Evolutionary conservation across 2,888 invertebrate genomes (phyloP).

Genomic region (Drosophila quinaria): DNA sequence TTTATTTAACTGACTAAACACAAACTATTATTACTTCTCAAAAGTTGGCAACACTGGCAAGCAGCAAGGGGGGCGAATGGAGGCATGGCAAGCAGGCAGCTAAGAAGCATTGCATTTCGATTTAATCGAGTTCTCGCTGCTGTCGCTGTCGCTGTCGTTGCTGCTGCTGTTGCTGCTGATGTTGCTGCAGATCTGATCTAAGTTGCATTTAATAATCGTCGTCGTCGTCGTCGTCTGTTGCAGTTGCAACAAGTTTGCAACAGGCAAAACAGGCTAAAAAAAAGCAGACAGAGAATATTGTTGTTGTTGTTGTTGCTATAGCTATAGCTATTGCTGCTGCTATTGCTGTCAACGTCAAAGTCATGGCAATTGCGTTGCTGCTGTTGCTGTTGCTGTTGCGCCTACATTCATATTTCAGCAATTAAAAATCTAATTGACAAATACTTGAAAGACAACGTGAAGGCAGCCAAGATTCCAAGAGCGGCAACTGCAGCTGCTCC

Average conservation of each 20-base stretch:
- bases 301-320: conserved; percentile 36
- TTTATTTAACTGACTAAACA: background rate
- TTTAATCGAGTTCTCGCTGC: conserved; percentile 73
- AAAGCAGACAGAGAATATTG: conserved; percentile 48
- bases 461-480: conserved; percentile 58
- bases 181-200: conserved; percentile 73
- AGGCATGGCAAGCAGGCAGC: conserved; percentile 13
- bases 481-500: conserved; percentile 49
- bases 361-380: conserved; percentile 53
- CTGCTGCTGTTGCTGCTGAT: conserved; percentile 36
- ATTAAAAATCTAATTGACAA: conserved; percentile 82
- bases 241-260: conserved; percentile 68
- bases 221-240: conserved; percentile 52
- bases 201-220: conserved; percentile 80
- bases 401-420: conserved; percentile 82
- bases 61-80: background rate
- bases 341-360: conserved; percentile 61
- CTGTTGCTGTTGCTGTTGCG: conserved; percentile 56
- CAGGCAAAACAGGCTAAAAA: conserved; percentile 76
- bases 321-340: conserved; percentile 27
- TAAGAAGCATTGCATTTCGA: conserved; percentile 78
- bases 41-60: background rate
- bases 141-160: conserved; percentile 45
- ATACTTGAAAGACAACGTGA: conserved; percentile 78
- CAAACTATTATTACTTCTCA: background rate